These are phyloP conservation scores for Tetragnatha versicolor DNA, from an alignment of 1,140 invertebrate species.

Conservation along the genomic window DNA sequence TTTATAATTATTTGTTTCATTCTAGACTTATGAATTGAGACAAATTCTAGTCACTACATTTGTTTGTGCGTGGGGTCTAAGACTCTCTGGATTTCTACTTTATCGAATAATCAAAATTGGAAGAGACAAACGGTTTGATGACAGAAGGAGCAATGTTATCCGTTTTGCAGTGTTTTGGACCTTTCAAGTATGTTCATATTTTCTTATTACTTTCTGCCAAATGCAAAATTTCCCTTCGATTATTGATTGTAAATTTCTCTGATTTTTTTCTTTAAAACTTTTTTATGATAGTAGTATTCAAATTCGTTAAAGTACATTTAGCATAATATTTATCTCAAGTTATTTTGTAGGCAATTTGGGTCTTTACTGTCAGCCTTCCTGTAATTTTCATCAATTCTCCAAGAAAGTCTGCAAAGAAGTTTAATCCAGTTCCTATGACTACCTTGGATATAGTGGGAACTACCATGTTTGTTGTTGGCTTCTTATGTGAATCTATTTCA, in stretches of 20 bases:
- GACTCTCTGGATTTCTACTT: slow-evolving; percentile 83
- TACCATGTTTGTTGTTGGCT: slow-evolving; percentile 80
- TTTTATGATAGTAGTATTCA: neutral
- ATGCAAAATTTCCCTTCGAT: too few species aligned
- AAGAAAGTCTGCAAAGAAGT: slow-evolving; percentile 66
- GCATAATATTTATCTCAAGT: neutral
- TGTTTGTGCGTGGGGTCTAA: slow-evolving; percentile 83
- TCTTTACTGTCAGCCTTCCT: slow-evolving; percentile 87
- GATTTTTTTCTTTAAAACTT: neutral
- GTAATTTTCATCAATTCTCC: slow-evolving; percentile 91
- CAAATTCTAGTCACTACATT: slow-evolving; percentile 87
- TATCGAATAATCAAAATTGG: slow-evolving; percentile 89
- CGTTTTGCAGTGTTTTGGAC: slow-evolving; percentile 90
- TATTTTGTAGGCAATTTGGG: slow-evolving; percentile 83
- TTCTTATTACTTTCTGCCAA: too few species aligned
- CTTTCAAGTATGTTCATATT: slow-evolving; percentile 80
- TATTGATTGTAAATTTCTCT: neutral
- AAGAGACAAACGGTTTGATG: slow-evolving; percentile 87
- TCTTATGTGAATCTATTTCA: slow-evolving; percentile 86
- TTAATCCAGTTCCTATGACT: slow-evolving; percentile 78
- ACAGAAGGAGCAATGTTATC: slow-evolving; percentile 83
- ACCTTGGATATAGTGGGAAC: slow-evolving; percentile 83
- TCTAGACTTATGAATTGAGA: slow-evolving; percentile 80
- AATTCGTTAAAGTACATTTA: neutral
- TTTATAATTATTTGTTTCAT: slow-evolving; percentile 55